A percentile compares a stretch with the other conserved stretches of the same genome.
These are phyloP conservation scores for Vulpes ferrilata DNA, from an alignment of 2,113 vertebrate species.

Conservation along the genomic window DNA sequence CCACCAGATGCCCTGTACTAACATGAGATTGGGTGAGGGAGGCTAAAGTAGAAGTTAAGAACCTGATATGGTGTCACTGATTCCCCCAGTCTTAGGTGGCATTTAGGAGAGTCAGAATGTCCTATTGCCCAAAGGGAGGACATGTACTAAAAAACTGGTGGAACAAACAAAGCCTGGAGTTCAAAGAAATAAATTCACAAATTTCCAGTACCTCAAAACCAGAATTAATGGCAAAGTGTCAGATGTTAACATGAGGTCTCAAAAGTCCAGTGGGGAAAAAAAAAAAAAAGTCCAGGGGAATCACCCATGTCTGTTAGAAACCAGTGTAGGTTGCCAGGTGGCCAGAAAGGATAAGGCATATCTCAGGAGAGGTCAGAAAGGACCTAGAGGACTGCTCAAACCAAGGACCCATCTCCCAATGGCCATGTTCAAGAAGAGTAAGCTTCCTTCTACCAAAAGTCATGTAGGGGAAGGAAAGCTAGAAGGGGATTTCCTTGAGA, in stretches of 20 bases:
- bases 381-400: neutral
- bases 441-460: neutral
- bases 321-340: neutral
- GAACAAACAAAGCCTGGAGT: neutral
- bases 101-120: neutral
- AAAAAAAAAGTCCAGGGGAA: neutral
- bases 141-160: neutral
- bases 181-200: neutral
- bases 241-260: neutral
- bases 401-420: neutral
- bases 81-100: neutral
- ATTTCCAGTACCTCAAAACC: neutral
- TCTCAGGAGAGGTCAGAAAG: neutral
- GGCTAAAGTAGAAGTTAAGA: neutral
- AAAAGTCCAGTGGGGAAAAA: neutral
- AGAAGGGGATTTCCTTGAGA: neutral
- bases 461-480: neutral
- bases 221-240: neutral
- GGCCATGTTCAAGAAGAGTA: neutral
- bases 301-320: neutral
- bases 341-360: neutral
- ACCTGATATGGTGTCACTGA: neutral
- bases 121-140: neutral
- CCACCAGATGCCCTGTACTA: neutral
- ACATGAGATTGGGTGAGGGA: neutral